A percentile compares a stretch with the other conserved stretches of the same genome.
Conservation (phyloP, 1,140 invertebrate species). For the Kradibia gibbosae region DNA sequence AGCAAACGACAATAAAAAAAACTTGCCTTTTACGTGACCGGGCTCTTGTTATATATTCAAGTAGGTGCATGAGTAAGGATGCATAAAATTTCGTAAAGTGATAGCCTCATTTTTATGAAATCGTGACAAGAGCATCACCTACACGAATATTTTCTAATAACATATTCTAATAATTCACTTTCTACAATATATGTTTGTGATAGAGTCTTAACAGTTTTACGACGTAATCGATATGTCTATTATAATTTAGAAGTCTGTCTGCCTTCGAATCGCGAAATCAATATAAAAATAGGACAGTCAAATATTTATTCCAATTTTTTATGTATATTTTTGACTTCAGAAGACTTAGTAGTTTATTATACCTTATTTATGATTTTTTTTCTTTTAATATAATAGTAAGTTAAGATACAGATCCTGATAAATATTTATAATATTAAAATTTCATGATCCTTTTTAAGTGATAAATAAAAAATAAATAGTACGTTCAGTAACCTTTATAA, state of each 20-base stretch:
- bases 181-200: not conserved
- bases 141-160: not conserved
- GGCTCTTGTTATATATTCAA: too few relatives aligned
- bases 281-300: slow-evolving; percentile 12
- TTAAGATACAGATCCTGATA: too few relatives aligned
- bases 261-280: slow-evolving; percentile 1
- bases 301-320: not conserved
- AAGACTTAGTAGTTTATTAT: not conserved
- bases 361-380: not conserved
- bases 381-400: too few relatives aligned
- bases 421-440: too few relatives aligned
- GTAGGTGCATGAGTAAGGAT: too few relatives aligned
- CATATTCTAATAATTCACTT: not conserved
- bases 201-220: not conserved
- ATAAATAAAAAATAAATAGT: too few relatives aligned
- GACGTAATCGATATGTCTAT: slow-evolving; percentile 23
- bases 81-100: too few relatives aligned
- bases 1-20: too few relatives aligned
- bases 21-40: too few relatives aligned
- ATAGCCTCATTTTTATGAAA: not conserved
- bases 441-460: too few relatives aligned
- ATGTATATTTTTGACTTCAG: not conserved
- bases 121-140: not conserved
- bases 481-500: too few relatives aligned
- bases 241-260: slow-evolving; percentile 21